Conservation (phyloP, 2,888 invertebrate species). For the Andrena hattorfiana region DNA sequence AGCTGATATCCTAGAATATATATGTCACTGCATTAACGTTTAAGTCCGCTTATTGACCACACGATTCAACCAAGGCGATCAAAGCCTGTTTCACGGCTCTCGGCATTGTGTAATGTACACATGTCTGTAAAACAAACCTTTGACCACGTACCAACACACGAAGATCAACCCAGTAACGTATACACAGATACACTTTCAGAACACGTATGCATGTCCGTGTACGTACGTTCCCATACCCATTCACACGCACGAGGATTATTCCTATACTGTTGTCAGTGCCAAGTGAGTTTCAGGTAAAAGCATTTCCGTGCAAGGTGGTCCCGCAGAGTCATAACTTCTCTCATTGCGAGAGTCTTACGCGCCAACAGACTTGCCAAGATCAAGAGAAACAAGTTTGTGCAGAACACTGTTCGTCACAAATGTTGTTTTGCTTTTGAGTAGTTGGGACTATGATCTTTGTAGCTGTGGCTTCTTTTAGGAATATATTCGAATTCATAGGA, state of each 20-base stretch:
- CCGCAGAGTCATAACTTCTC: slow-evolving; percentile 14
- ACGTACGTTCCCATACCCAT: neutral
- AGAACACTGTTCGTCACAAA: neutral
- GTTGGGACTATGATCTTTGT: neutral
- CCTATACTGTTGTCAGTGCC: slow-evolving; percentile 37
- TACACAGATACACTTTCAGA: neutral
- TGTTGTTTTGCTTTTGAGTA: neutral
- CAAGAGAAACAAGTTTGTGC: slow-evolving; percentile 6
- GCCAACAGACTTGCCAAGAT: neutral
- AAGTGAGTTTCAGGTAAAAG: slow-evolving; percentile 57
- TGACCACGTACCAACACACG: slow-evolving; percentile 2
- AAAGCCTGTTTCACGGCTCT: slow-evolving; percentile 40
- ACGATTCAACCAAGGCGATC: slow-evolving; percentile 52
- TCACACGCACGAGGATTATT: slow-evolving; percentile 1
- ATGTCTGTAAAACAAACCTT: slow-evolving; percentile 33
- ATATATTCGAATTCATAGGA: too few species aligned
- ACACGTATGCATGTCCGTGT: neutral
- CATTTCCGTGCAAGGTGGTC: slow-evolving; percentile 45
- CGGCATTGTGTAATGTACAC: slow-evolving; percentile 39
- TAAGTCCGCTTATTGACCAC: slow-evolving; percentile 46
- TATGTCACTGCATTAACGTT: slow-evolving; percentile 39
- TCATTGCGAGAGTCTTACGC: slow-evolving; percentile 7
- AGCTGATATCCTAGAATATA: slow-evolving; percentile 26
- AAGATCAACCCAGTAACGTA: slow-evolving; percentile 3
- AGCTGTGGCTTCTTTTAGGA: neutral